Evolutionary conservation across 2,113 vertebrate genomes (phyloP).

Genomic region (Apodemus speciosus): DNA sequence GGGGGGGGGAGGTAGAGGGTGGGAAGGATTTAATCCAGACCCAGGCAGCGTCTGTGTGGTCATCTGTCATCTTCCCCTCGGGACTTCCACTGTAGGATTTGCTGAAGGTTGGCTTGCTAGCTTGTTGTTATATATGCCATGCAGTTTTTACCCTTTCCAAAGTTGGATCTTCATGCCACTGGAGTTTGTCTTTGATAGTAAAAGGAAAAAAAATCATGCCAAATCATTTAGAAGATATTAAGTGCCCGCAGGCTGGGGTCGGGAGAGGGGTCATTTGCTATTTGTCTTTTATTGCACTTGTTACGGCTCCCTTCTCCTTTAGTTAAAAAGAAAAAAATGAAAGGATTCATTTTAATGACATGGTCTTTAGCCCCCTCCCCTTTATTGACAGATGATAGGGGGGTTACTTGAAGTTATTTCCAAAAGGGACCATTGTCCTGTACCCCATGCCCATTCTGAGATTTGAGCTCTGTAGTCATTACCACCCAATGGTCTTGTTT

Average conservation of each 20-base stretch:
- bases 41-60: constrained; percentile 49
- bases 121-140: constrained; percentile 90
- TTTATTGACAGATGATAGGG: constrained; percentile 81
- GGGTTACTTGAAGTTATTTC: constrained; percentile 78
- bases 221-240: constrained; percentile 82
- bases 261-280: constrained; percentile 73
- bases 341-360: constrained; percentile 65
- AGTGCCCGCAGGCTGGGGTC: constrained; percentile 79
- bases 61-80: constrained; percentile 45
- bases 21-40: constrained; percentile 36
- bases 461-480: constrained; percentile 57
- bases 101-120: constrained; percentile 84
- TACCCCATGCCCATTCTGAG: constrained; percentile 67
- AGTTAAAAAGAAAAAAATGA: constrained; percentile 80
- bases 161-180: constrained; percentile 93
- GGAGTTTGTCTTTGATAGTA: constrained; percentile 83
- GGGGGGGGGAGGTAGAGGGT: not conserved
- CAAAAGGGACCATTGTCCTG: constrained; percentile 80
- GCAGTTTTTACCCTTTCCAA: constrained; percentile 90
- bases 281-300: constrained; percentile 87
- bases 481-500: constrained; percentile 64
- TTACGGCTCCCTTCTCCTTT: constrained; percentile 80
- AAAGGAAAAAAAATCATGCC: constrained; percentile 87
- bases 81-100: constrained; percentile 77
- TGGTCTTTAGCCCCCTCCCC: constrained; percentile 70